Percentiles rank a stretch among this genome's conserved stretches.
Evolutionary conservation across 2,888 invertebrate species (phyloP).

Genomic region (Drosophila anomelani): DNA sequence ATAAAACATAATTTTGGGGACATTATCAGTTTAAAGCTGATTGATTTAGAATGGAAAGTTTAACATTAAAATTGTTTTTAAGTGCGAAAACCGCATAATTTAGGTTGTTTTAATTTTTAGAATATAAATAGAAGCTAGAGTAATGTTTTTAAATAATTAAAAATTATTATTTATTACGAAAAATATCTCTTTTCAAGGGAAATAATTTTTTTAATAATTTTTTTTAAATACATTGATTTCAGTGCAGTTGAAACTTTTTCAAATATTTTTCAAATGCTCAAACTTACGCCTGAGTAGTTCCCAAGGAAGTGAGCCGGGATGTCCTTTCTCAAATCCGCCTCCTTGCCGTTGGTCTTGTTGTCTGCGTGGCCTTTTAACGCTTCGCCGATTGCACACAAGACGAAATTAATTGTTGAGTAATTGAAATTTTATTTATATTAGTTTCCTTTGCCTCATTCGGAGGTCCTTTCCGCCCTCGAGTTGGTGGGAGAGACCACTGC

Average conservation of each 20-base stretch:
- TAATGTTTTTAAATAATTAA: too few species aligned
- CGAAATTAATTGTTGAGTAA: conserved; percentile 85
- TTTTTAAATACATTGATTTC: background rate
- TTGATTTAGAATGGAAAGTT: too few species aligned
- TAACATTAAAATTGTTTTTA: too few species aligned
- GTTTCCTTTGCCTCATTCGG: conserved; percentile 78
- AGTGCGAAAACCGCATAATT: too few species aligned
- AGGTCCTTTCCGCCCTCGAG: conserved; percentile 33
- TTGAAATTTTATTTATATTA: conserved; percentile 85
- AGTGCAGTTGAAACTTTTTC: conserved; percentile 30
- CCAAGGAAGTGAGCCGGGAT: conserved; percentile 48
- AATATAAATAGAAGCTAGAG: too few species aligned
- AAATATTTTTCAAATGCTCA: conserved; percentile 57
- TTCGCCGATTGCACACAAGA: conserved; percentile 83
- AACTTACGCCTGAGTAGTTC: conserved; percentile 65
- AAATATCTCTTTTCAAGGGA: background rate
- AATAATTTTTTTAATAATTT: background rate
- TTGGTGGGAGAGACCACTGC: conserved; percentile 36
- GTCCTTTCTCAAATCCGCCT: conserved; percentile 37
- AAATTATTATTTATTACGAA: too few species aligned
- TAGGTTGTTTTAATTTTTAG: too few species aligned
- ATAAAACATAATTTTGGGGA: background rate
- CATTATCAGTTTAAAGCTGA: too few species aligned
- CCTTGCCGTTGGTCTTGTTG: conserved; percentile 15
- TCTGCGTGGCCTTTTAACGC: conserved; percentile 78